Percentiles rank a stretch among this genome's conserved stretches.
Conservation (phyloP, 2,113 vertebrate genomes). For the Thamnaconus septentrionalis region DNA sequence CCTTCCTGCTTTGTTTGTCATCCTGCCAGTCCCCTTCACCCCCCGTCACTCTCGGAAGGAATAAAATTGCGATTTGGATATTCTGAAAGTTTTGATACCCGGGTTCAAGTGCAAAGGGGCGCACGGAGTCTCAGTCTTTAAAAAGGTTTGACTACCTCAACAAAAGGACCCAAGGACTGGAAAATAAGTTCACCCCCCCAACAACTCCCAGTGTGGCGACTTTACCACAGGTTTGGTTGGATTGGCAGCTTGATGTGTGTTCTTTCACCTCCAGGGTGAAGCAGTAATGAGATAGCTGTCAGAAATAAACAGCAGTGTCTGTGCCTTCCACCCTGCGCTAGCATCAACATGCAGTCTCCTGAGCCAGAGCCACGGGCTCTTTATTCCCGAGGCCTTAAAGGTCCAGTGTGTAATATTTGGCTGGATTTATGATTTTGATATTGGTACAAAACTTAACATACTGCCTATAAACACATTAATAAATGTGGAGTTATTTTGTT, state of each 20-base stretch:
- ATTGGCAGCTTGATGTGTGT: slow-evolving; percentile 36
- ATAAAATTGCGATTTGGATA: slow-evolving; percentile 49
- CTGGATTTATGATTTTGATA: background rate
- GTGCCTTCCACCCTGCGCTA: background rate
- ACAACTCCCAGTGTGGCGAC: background rate
- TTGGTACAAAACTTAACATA: background rate
- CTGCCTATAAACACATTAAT: too few species aligned
- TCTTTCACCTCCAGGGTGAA: slow-evolving; percentile 25
- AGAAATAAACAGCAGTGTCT: slow-evolving; percentile 13
- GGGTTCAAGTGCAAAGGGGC: slow-evolving; percentile 10
- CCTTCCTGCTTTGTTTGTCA: slow-evolving; percentile 69
- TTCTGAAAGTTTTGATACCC: slow-evolving; percentile 29
- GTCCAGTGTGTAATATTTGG: too few species aligned
- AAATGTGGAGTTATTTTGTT: too few species aligned
- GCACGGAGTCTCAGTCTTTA: background rate
- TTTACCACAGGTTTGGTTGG: background rate
- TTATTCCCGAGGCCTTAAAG: background rate
- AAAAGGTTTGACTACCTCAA: background rate
- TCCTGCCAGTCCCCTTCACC: slow-evolving; percentile 53
- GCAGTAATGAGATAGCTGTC: slow-evolving; percentile 38
- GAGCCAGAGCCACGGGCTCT: too few species aligned
- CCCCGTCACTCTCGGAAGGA: slow-evolving; percentile 43
- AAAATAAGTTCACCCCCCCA: background rate
- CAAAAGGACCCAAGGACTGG: background rate
- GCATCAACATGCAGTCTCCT: slow-evolving; percentile 11